Percentiles rank a stretch among this genome's conserved stretches.
phyloP scores from a whole-genome alignment of 2,888 invertebrate genomes.

The Sisyra nigra region DNA sequence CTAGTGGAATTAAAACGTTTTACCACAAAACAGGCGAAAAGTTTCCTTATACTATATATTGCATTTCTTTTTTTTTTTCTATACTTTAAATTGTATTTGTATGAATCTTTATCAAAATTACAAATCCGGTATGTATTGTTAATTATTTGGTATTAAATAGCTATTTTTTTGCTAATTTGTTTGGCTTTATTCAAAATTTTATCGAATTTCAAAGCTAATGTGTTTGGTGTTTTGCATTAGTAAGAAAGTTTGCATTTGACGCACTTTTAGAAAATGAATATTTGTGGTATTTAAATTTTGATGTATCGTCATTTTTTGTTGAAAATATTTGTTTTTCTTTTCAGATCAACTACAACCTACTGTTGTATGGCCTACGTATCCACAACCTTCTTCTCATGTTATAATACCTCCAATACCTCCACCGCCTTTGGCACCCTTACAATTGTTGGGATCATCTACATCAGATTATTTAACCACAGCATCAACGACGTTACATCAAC shows the following conservation, averaged over 20 bases:
- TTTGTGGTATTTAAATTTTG: too few species aligned
- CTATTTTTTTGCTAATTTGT: too few species aligned
- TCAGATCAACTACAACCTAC: slow-evolving; percentile 53
- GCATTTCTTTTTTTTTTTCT: too few species aligned
- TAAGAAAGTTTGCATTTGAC: too few species aligned
- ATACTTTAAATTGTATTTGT: too few species aligned
- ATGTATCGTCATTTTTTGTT: too few species aligned
- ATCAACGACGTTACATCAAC: slow-evolving; percentile 44
- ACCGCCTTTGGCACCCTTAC: slow-evolving; percentile 46
- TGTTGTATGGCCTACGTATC: slow-evolving; percentile 58
- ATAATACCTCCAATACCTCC: slow-evolving; percentile 31
- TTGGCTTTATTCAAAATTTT: neutral
- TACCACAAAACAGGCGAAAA: too few species aligned
- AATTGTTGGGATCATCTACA: slow-evolving; percentile 33
- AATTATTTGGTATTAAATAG: too few species aligned
- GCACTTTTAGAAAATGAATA: neutral
- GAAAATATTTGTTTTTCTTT: slow-evolving; percentile 13
- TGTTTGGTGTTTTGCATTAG: neutral
- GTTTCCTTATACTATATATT: too few species aligned
- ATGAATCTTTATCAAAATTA: too few species aligned
- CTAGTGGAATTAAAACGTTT: too few species aligned
- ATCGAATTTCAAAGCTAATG: neutral
- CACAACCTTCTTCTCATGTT: slow-evolving; percentile 29
- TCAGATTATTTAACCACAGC: slow-evolving; percentile 41
- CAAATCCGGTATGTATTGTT: too few species aligned